phyloP scores from a whole-genome alignment of 37 sponge, comb jelly and placozoan species.

The Agelas oroides region DNA sequence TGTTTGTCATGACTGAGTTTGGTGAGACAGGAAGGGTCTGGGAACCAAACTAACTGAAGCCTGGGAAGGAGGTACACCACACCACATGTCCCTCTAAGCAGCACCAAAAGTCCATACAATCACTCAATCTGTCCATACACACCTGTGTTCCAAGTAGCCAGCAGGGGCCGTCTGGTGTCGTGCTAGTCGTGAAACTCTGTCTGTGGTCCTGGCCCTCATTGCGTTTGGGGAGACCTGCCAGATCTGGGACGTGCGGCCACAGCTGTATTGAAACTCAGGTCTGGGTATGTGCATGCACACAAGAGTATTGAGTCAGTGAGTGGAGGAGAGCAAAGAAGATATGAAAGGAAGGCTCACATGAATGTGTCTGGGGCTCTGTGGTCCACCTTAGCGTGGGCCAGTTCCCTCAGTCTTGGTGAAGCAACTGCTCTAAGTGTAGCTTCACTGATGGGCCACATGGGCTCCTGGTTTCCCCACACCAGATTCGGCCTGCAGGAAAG shows the following conservation, averaged over 20 bases:
- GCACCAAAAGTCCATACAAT: no score
- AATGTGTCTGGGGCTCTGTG: constrained; percentile 46
- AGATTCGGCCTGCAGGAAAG: no score
- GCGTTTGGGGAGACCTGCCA: constrained; percentile 60
- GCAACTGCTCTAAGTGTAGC: constrained; percentile 73
- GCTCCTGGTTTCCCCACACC: constrained; percentile 95
- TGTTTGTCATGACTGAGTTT: no score
- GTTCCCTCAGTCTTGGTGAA: constrained; percentile 47
- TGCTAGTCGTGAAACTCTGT: constrained; percentile 49
- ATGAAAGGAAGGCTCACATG: constrained; percentile 58
- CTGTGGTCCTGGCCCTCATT: constrained; percentile 32
- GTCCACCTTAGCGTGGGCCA: constrained; percentile 80
- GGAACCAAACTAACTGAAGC: no score
- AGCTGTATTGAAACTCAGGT: constrained; percentile 85
- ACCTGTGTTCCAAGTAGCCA: constrained; percentile 55
- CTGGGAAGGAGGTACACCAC: no score
- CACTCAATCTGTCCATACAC: no score
- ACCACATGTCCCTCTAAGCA: no score
- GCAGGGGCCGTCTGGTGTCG: constrained; percentile 68
- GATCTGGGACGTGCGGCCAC: constrained; percentile 77
- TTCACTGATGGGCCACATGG: constrained; percentile 86
- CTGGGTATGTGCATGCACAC: constrained; percentile 21
- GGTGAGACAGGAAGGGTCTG: no score
- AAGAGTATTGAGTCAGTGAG: background rate
- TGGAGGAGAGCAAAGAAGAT: background rate